Conservation (phyloP, 2,113 vertebrate genomes). For the Thunnus maccoyii region DNA sequence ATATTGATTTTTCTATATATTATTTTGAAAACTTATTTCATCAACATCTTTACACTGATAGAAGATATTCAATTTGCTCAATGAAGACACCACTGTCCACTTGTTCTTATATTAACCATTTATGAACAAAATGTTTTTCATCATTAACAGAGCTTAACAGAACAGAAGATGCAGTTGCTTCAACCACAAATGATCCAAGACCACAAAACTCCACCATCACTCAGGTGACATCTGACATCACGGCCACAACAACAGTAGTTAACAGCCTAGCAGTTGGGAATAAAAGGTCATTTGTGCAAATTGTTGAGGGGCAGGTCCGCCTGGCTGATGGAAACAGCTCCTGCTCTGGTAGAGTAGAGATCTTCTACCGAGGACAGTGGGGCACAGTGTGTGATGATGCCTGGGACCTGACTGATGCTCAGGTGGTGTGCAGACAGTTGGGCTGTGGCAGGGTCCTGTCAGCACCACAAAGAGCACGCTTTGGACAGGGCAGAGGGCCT, state of each 20-base stretch:
- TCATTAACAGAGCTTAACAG: slow-evolving; percentile 8
- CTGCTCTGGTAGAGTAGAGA: slow-evolving; percentile 72
- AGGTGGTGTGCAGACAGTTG: slow-evolving; percentile 75
- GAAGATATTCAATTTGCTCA: background rate
- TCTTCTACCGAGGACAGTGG: slow-evolving; percentile 65
- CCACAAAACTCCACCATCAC: background rate
- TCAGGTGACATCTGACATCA: too few relatives aligned
- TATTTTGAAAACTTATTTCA: too few relatives aligned
- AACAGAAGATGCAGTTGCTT: background rate
- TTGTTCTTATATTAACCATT: background rate
- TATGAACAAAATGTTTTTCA: background rate
- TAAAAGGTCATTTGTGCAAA: too few relatives aligned
- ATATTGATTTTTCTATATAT: too few relatives aligned
- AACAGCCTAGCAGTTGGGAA: too few relatives aligned
- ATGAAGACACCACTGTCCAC: background rate
- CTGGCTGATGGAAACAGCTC: slow-evolving; percentile 55
- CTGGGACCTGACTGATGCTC: slow-evolving; percentile 59
- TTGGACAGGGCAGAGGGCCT: slow-evolving; percentile 64
- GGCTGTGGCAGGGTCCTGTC: slow-evolving; percentile 63
- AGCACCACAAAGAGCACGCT: background rate
- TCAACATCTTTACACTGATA: background rate
- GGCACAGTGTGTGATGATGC: slow-evolving; percentile 67
- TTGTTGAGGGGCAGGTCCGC: slow-evolving; percentile 35
- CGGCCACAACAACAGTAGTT: background rate
- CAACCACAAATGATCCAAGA: background rate